Evolutionary conservation across 2,888 invertebrate genomes (phyloP).

Genomic region (Poecilobothrus nobilitatus): DNA sequence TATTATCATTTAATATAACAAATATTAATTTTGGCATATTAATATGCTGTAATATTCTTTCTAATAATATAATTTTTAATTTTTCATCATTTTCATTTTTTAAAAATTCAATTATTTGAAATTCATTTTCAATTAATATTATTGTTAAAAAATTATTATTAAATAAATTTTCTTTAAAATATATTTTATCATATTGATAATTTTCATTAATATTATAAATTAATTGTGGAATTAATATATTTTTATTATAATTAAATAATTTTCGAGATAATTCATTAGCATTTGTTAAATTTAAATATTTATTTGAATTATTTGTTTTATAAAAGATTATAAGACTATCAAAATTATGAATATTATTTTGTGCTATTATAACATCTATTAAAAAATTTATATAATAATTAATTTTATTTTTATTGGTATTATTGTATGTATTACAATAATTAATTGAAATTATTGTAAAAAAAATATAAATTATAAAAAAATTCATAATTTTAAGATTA

Average conservation of each 20-base stretch:
- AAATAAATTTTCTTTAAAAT: background rate
- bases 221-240: background rate
- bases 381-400: background rate
- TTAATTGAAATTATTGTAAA: background rate
- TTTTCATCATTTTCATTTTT: background rate
- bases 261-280: no score
- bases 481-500: background rate
- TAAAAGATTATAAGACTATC: background rate
- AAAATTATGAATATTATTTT: background rate
- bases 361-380: background rate
- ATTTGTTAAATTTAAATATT: background rate
- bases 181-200: background rate
- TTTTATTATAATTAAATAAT: background rate
- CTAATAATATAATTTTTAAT: background rate
- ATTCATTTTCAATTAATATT: background rate
- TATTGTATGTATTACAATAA: background rate
- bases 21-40: background rate
- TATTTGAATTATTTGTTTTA: background rate
- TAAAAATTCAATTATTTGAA: background rate
- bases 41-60: background rate
- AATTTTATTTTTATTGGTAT: background rate
- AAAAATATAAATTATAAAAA: background rate
- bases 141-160: background rate
- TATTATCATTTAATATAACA: background rate
- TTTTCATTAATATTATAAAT: background rate